Base-by-base conservation (phyloP, 2,888 invertebrate species). In the Griposia aprilina region DNA sequence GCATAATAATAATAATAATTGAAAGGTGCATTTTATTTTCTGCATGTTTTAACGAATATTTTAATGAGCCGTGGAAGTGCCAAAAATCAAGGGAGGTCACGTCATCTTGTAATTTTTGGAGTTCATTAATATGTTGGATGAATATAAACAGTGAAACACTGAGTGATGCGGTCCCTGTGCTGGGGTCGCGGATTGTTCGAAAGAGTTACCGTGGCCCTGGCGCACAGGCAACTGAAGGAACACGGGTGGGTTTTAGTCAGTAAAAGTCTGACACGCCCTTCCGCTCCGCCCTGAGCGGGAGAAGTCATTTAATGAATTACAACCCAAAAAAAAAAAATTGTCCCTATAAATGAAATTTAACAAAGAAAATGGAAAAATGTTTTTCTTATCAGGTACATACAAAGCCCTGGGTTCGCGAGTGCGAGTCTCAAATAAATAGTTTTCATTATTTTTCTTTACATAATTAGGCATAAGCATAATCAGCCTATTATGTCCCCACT, bases 1-100 rank as follows among this genome's bases (percentile, higher is more conserved):
- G 30, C n/a, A 23, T 23, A 55, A 20, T 63, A 62, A 36, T n/a
- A 62, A 36, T n/a, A 65, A 74, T 78, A 59, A 82, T 83, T 74
- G 13, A 52, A 63, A n/a, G 30, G 15, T 73, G 65, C 77, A 41
- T 13, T 3, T 30, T 30, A 30, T 30, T 69, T 55, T 65, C 20
- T 41, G 23, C 4, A 62, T 55, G 20, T 57, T n/a, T 50, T 23
- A 48, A 23, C 5, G 1, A 36, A 20, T 41, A 36, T 50, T 50
- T 62, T 41, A 68, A 60, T n/a, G 23, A 60, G 59, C 23, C 11
- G 23, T 48, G 10, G 6, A 52, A 13, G 10, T 48, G 23, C 13
- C 10, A 0, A 45, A 52, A 41, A 59, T 8, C 8, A 41, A 50
- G 8, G 15, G 41, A 17, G 8, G 20, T 41, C 1, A 36, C 26